Percentiles rank a stretch among this genome's conserved stretches.
Evolutionary conservation across 92 coral and sea anemone species (phyloP).

Genomic region (Zoanthus sansibaricus): DNA sequence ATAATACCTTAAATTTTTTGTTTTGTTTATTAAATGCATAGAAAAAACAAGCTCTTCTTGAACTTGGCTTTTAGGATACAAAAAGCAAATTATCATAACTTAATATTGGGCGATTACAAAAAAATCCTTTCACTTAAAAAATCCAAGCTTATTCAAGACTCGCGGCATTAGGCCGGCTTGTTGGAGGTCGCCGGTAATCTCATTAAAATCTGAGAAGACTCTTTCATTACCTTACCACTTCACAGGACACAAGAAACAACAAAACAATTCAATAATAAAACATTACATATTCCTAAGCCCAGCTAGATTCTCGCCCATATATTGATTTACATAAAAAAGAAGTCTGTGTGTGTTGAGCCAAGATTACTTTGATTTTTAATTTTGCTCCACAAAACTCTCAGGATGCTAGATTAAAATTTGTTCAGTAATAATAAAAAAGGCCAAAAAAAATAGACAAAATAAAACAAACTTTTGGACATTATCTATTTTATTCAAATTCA

Average conservation of each 20-base stretch:
- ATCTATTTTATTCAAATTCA: not conserved
- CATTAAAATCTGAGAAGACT: conserved; percentile 23
- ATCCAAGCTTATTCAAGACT: not conserved
- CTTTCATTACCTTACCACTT: conserved; percentile 12
- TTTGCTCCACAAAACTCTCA: too few species aligned
- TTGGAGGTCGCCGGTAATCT: conserved; percentile 2
- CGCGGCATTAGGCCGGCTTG: not conserved
- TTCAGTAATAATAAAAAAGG: not conserved
- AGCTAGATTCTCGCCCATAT: not conserved
- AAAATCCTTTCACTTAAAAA: not conserved
- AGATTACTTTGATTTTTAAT: not conserved
- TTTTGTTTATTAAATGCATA: conserved; percentile 17
- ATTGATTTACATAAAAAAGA: conserved; percentile 36
- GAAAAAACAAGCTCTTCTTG: not conserved
- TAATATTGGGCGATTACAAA: not conserved
- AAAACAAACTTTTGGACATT: too few species aligned
- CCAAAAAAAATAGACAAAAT: not conserved
- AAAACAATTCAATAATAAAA: conserved; percentile 19
- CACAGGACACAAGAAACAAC: conserved; percentile 7
- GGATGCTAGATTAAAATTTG: too few species aligned
- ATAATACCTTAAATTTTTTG: not conserved
- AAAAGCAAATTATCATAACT: not conserved
- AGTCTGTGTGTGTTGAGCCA: not conserved
- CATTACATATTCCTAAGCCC: conserved; percentile 40
- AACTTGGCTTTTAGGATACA: not conserved